A percentile compares a stretch with the other conserved stretches of the same genome.
phyloP scores from a whole-genome alignment of 2,888 invertebrate species.

The Biston betularia region DNA sequence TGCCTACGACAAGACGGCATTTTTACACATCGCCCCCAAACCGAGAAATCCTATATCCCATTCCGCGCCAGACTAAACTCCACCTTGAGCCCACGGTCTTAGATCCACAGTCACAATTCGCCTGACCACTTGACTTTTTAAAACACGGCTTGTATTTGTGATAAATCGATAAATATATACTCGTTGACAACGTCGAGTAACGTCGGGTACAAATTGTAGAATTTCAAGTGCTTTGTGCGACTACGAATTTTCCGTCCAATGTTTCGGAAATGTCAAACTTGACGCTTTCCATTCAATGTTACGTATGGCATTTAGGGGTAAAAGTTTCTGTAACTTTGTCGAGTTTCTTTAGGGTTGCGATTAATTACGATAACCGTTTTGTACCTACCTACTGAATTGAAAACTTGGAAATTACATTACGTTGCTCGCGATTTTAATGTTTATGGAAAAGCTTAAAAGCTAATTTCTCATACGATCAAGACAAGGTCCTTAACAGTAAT shows the following conservation, averaged over 20 bases:
- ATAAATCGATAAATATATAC: conserved; percentile 84
- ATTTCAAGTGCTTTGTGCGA: conserved; percentile 75
- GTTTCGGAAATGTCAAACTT: conserved; percentile 74
- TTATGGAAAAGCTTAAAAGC: not conserved
- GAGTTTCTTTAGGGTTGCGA: conserved; percentile 3
- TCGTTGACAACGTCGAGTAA: conserved; percentile 53
- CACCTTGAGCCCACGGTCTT: conserved; percentile 48
- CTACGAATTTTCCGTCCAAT: conserved; percentile 62
- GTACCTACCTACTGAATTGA: not conserved
- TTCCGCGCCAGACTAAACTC: conserved; percentile 53
- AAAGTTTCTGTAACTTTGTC: conserved; percentile 20
- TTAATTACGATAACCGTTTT: not conserved
- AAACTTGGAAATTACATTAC: not conserved
- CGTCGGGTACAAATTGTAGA: conserved; percentile 82
- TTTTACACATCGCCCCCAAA: conserved; percentile 72
- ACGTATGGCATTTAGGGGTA: conserved; percentile 32
- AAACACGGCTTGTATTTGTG: conserved; percentile 75
- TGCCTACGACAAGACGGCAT: conserved; percentile 82
- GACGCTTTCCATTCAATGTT: conserved; percentile 42
- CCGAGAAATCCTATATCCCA: conserved; percentile 68
- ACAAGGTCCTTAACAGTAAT: no score
- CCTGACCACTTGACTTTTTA: conserved; percentile 65
- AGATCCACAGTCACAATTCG: conserved; percentile 47
- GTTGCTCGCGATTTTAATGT: not conserved
- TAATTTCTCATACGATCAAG: no score